Conservation (phyloP, 2,888 invertebrate species). For the Tipula confusa region DNA sequence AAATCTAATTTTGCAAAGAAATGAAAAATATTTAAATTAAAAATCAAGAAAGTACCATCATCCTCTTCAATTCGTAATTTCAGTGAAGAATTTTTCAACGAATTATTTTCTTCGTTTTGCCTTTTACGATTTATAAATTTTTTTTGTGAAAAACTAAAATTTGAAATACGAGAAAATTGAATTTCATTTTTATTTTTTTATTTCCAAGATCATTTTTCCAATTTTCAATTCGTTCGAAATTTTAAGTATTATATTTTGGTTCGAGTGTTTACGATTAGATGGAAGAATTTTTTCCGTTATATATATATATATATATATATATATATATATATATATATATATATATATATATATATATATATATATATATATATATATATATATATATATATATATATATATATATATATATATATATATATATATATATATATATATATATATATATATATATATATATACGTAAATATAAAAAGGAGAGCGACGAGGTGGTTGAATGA, state of each 20-base stretch:
- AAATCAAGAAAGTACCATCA: background rate
- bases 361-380: background rate
- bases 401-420: background rate
- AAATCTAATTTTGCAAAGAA: background rate
- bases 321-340: too few species aligned
- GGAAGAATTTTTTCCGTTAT: background rate
- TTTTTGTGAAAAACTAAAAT: background rate
- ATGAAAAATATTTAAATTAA: background rate
- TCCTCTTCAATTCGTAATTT: background rate
- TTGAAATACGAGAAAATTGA: background rate
- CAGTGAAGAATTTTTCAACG: background rate
- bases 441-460: background rate
- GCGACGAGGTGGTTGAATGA: background rate
- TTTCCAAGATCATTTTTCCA: background rate
- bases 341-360: background rate
- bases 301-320: too few species aligned
- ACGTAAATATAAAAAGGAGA: too few species aligned
- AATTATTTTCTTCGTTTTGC: background rate
- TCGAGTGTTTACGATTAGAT: constrained; percentile 25
- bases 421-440: background rate
- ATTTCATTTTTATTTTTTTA: background rate
- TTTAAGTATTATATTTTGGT: background rate
- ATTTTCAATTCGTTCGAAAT: constrained; percentile 12
- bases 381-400: background rate
- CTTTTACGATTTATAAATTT: background rate